Percentiles rank a stretch among this genome's conserved stretches.
Evolutionary conservation across 64 coral and sea anemone species (phyloP).

Genomic region (Porites lutea): DNA sequence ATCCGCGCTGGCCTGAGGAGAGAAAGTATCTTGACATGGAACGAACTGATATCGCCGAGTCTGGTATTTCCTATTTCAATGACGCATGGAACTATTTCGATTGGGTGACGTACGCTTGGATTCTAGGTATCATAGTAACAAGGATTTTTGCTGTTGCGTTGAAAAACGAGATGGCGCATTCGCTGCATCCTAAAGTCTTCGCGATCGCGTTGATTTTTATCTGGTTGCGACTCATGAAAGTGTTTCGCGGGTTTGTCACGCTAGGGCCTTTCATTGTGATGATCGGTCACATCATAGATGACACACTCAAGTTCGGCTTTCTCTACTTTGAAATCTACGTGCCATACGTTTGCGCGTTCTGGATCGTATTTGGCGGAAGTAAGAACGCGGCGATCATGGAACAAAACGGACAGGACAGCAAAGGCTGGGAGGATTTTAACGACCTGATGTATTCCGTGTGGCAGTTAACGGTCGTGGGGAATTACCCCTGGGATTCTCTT

Average conservation of each 20-base stretch:
- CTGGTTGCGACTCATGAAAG: constrained; percentile 98
- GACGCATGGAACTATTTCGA: constrained; percentile 99
- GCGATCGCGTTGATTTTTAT: constrained; percentile 94
- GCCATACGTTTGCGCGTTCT: constrained; percentile 96
- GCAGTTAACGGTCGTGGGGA: constrained; percentile 94
- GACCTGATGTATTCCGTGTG: constrained; percentile 99
- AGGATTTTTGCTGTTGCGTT: constrained; percentile 71
- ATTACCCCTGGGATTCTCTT: constrained; percentile 93
- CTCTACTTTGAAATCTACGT: constrained; percentile 91
- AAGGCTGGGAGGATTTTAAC: constrained; percentile 89
- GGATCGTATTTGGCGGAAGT: constrained; percentile 92
- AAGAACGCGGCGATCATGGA: constrained; percentile 83
- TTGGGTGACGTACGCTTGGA: constrained; percentile 96
- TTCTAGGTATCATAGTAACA: constrained; percentile 79
- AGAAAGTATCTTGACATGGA: constrained; percentile 98
- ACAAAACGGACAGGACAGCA: constrained; percentile 39
- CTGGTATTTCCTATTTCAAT: constrained; percentile 97
- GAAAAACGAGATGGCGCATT: constrained; percentile 28
- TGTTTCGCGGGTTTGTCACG: constrained; percentile 82
- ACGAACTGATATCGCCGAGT: constrained; percentile 68
- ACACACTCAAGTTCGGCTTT: constrained; percentile 91
- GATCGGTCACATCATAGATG: constrained; percentile 95
- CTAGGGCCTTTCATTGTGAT: constrained; percentile 98
- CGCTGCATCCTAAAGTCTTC: constrained; percentile 84
- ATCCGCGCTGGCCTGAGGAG: constrained; percentile 91